These are phyloP conservation scores for Nowickia ferox DNA, from an alignment of 2,888 invertebrate species.

Conservation along the genomic window DNA sequence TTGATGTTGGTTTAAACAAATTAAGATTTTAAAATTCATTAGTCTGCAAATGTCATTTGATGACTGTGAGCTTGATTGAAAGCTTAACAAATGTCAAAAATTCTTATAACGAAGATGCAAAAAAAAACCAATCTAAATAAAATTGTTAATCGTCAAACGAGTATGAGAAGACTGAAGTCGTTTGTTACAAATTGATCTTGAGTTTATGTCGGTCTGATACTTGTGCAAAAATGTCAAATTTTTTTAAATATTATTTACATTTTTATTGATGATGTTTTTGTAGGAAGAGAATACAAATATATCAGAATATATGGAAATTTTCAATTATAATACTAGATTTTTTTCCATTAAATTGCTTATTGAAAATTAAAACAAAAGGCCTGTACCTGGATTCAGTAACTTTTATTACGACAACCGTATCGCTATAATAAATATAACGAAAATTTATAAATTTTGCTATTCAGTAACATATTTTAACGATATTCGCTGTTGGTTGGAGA, in stretches of 20 bases:
- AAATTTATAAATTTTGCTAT: too few relatives aligned
- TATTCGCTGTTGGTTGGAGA: too few relatives aligned
- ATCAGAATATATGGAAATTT: conserved; percentile 5
- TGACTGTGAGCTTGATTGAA: conserved; percentile 74
- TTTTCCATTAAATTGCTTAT: background rate
- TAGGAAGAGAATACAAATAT: background rate
- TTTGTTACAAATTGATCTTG: conserved; percentile 36
- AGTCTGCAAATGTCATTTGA: conserved; percentile 81
- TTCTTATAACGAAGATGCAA: conserved; percentile 44
- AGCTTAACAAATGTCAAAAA: conserved; percentile 75
- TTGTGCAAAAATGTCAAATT: conserved; percentile 33
- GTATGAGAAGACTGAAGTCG: conserved; percentile 11
- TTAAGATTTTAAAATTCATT: conserved; percentile 82
- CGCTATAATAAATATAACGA: too few relatives aligned
- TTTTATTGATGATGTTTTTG: conserved; percentile 47
- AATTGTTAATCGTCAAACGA: conserved; percentile 46
- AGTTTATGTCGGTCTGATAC: conserved; percentile 1
- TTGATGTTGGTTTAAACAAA: conserved; percentile 63
- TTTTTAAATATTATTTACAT: conserved; percentile 46
- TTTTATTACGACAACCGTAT: too few relatives aligned
- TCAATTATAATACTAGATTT: conserved; percentile 12
- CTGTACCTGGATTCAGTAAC: too few relatives aligned
- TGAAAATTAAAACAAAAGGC: background rate
- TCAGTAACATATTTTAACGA: too few relatives aligned
- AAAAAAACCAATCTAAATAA: conserved; percentile 5